These are phyloP conservation scores for Sminthurides aquaticus DNA, from an alignment of 2,888 invertebrate species.

Conservation along the genomic window DNA sequence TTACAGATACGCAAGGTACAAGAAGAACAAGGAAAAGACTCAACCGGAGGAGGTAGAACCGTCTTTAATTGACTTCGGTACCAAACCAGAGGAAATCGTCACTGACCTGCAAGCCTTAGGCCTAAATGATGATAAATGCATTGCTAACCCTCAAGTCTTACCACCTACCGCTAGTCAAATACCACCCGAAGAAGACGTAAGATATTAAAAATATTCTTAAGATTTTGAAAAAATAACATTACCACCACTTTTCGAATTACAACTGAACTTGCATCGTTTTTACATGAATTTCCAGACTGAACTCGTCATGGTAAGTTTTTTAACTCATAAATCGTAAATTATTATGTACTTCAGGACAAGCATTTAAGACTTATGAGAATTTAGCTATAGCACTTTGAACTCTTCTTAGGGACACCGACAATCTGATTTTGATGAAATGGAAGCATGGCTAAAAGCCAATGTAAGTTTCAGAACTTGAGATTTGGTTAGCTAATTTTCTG, in stretches of 20 bases:
- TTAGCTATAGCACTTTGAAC: too few species aligned
- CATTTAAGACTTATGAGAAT: too few species aligned
- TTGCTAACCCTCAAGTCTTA: neutral
- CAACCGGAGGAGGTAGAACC: too few species aligned
- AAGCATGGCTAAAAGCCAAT: constrained; percentile 82
- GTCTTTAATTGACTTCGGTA: constrained; percentile 69
- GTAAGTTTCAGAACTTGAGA: constrained; percentile 56
- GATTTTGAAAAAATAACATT: neutral
- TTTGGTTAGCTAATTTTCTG: too few species aligned
- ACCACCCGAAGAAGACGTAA: constrained; percentile 33
- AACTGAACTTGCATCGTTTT: too few species aligned
- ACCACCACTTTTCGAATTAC: too few species aligned
- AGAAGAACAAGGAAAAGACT: constrained; percentile 64
- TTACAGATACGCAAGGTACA: constrained; percentile 63
- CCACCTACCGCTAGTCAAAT: neutral
- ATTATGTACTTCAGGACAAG: neutral
- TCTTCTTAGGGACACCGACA: constrained; percentile 51
- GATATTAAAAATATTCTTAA: constrained; percentile 44
- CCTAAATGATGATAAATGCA: neutral
- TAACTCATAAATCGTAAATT: neutral
- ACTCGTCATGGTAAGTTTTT: neutral
- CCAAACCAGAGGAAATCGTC: constrained; percentile 53
- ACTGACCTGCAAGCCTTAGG: constrained; percentile 40
- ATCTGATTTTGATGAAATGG: constrained; percentile 87
- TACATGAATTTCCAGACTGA: neutral